Evolutionary conservation across 2,113 vertebrate species (phyloP), one percentile per base, ranked within the genome.

Genomic region (Lontra canadensis): DNA sequence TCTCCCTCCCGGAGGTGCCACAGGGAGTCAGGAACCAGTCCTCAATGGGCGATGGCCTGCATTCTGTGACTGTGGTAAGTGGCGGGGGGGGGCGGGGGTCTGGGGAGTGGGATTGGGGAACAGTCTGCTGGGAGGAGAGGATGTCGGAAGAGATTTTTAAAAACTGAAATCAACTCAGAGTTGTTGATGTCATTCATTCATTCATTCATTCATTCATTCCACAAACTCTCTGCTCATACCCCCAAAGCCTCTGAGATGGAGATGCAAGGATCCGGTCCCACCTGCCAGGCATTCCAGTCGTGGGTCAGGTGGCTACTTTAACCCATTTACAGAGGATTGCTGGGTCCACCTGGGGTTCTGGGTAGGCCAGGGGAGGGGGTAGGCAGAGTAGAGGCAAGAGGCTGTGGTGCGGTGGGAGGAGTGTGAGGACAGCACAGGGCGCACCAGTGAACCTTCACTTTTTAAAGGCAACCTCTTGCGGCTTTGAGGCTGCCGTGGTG

Each of bases 401-500:
- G 90, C 86, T 96, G 97, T 92, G 95, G 88, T 96, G 61, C 94
- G 95, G 92, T 39, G 6, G 39, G 61, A 79, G 67, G 86, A 47
- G 49, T 25, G 80, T 85, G 86, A 93, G 96, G 96, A 88, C 83
- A 92, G 92, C 69, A 67, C 47, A 71, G 55, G 20, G n/a, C 15
- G 44, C 85, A n/a, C 59, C 44, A 39, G 69, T 31, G 95, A 96
- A 98, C 96, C 94, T 98, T 98, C 97, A 98, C 98, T 98, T 98
- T 98, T 98, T 95, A 97, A 98, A 97, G 95, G 55, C 96, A 97
- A 93, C 92, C 96, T 49, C 34, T 98, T 98, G 98, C 4, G 98
- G 97, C 96, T 98, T 98, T 98, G 98, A 98, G 98, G 97, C 97
- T 20, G 9, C 95, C 4, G 95, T n/a, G 96, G 95, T 63, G 89